Base-by-base conservation (phyloP, 2,113 vertebrate genomes). In the Psettodes erumei region DNA sequence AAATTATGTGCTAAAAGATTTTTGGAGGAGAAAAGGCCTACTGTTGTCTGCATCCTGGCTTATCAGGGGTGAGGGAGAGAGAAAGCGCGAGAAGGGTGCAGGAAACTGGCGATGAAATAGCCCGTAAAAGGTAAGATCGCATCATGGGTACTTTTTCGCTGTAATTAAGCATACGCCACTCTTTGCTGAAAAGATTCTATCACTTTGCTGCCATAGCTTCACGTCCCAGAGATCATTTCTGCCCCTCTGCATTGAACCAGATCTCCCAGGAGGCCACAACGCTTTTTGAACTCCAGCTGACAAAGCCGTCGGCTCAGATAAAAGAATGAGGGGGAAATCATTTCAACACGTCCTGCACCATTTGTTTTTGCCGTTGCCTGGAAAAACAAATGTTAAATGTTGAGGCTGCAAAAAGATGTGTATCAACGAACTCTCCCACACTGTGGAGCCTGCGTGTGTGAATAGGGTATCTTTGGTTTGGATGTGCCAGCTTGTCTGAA, bases 361-460 rank as follows among this genome's bases (percentile, higher is more conserved):
- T 93, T 93, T 92, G 81, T 80, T 74, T n/a, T 79, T 70, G 75
- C 82, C 71, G 89, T 82, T 88, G 81, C 54, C 84, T 90, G 81
- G 88, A 89, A 92, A 92, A 95, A 94, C 87, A 93, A 92, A 93
- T 84, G 65, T 75, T 72, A 85, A 91, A 87, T 69, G 84, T 80
- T 27, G 21, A 84, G 58, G 56, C 88, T 86, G 81, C 65, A 75
- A 71, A 83, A 81, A 91, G 90, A 94, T 94, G 71, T 4, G 19
- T 93, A 94, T 95, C 93, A 65, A 42, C 32, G 54, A 93, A 93
- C 81, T 94, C 90, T 94, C 93, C 90, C 93, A 95, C 92, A 94
- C 86, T 89, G 53, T 37, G 54, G 23, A 58, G 37, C 76, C 40
- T 28, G 43, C n/a, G 45, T 68, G 68, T 74, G 77, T 70, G 63